Conservation (phyloP, 1,140 invertebrate genomes). For the Leptopilina clavipes region DNA sequence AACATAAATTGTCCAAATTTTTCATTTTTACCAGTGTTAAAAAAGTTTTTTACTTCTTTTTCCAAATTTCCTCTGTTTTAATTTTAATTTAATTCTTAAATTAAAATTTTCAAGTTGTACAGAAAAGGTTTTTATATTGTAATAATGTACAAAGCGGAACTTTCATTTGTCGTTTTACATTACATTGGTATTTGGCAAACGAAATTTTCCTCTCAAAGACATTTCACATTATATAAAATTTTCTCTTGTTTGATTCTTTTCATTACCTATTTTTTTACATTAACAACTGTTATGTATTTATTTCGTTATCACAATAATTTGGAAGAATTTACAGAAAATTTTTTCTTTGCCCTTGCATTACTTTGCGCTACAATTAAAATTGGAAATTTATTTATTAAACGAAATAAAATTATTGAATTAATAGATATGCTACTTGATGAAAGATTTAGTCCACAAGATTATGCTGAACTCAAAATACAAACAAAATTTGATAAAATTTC, state of each 20-base stretch:
- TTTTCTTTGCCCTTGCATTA: background rate
- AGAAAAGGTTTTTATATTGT: too few relatives aligned
- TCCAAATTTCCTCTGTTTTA: too few relatives aligned
- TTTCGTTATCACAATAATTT: background rate
- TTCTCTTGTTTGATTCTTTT: background rate
- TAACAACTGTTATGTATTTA: background rate
- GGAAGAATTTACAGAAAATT: conserved; percentile 2
- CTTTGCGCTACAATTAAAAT: conserved; percentile 9
- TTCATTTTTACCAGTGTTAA: too few relatives aligned
- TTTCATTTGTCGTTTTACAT: background rate
- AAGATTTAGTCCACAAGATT: conserved; percentile 5
- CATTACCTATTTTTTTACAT: background rate
- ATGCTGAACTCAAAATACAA: background rate
- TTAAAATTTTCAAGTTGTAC: background rate
- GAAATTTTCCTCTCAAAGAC: background rate
- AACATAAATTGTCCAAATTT: too few relatives aligned
- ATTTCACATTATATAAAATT: background rate
- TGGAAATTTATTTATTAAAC: conserved; percentile 1
- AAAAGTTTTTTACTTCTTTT: too few relatives aligned
- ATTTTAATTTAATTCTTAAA: too few relatives aligned
- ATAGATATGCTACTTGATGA: background rate
- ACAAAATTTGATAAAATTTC: background rate
- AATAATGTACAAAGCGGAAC: conserved; percentile 13
- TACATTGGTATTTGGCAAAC: conserved; percentile 3
- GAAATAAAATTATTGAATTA: conserved; percentile 6